Evolutionary conservation across 2,888 invertebrate genomes (phyloP).

Genomic region (Tachystola acroxantha): DNA sequence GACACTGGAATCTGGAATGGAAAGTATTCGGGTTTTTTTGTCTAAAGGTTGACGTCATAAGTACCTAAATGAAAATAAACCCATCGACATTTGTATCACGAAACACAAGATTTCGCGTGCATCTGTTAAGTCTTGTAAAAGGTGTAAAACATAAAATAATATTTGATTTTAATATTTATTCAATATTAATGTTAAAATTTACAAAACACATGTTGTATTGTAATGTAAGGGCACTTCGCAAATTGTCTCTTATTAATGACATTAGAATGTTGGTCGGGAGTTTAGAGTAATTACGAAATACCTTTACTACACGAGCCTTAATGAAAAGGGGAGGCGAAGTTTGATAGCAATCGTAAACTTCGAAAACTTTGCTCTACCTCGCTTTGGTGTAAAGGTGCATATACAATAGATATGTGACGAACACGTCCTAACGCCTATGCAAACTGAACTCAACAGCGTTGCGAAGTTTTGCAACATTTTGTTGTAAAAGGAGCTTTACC

Average conservation of each 20-base stretch:
- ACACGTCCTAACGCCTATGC: not conserved
- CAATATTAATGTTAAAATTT: not conserved
- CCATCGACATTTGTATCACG: too few species aligned
- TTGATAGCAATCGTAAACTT: constrained; percentile 41
- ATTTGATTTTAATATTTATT: not conserved
- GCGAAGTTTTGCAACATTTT: constrained; percentile 8
- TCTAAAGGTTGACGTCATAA: too few species aligned
- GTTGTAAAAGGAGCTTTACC: too few species aligned
- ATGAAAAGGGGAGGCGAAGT: constrained; percentile 28
- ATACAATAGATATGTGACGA: not conserved
- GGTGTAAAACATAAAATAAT: too few species aligned
- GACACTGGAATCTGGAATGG: too few species aligned
- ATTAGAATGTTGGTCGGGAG: constrained; percentile 23
- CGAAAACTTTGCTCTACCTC: constrained; percentile 19
- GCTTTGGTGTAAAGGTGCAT: not conserved
- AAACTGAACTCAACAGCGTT: not conserved
- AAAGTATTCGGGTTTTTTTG: too few species aligned
- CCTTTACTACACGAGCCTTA: constrained; percentile 23
- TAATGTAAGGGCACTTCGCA: not conserved
- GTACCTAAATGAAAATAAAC: too few species aligned
- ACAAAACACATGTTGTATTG: not conserved
- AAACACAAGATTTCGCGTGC: too few species aligned
- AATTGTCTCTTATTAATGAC: constrained; percentile 26
- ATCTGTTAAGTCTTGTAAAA: too few species aligned
- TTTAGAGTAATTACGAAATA: constrained; percentile 40